phyloP scores from a whole-genome alignment of 2,797 vertebrate genomes.

The Orestias chungarensis region DNA sequence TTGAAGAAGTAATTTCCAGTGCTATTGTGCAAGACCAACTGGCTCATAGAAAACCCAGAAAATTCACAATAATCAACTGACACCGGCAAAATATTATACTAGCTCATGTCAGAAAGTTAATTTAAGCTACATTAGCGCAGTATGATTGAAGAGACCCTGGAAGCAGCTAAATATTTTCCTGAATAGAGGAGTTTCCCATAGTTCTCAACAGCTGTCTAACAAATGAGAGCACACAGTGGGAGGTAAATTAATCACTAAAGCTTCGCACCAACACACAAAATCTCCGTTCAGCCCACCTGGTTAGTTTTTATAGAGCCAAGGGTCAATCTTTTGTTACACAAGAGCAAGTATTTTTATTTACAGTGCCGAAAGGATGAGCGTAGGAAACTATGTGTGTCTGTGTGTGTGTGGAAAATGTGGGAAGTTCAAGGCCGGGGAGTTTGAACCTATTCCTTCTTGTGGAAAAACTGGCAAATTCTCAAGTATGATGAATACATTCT shows the following conservation, averaged over 20 bases:
- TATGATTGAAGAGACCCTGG: conserved; percentile 25
- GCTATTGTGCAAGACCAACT: neutral
- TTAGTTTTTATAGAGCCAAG: conserved; percentile 52
- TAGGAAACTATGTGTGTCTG: conserved; percentile 20
- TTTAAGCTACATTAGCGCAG: conserved; percentile 27
- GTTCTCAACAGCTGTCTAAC: conserved; percentile 63
- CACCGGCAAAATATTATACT: conserved; percentile 1
- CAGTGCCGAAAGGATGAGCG: conserved; percentile 39
- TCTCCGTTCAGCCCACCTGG: conserved; percentile 68
- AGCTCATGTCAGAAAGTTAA: conserved; percentile 12
- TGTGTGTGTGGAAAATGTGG: conserved; percentile 24
- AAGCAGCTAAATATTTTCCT: conserved; percentile 41
- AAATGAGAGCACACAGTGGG: conserved; percentile 69
- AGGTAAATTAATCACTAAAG: conserved; percentile 76
- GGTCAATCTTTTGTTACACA: conserved; percentile 58
- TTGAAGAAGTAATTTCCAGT: neutral
- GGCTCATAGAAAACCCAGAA: neutral
- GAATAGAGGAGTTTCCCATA: conserved; percentile 67
- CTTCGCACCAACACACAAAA: conserved; percentile 58
- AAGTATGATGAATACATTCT: conserved; percentile 57
- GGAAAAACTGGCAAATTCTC: conserved; percentile 39
- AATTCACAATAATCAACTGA: neutral
- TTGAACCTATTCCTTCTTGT: conserved; percentile 36
- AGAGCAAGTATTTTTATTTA: conserved; percentile 41
- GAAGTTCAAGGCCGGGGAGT: conserved; percentile 35